Evolutionary conservation across 1,140 invertebrate species (phyloP).

Genomic region (Conus betulinus): DNA sequence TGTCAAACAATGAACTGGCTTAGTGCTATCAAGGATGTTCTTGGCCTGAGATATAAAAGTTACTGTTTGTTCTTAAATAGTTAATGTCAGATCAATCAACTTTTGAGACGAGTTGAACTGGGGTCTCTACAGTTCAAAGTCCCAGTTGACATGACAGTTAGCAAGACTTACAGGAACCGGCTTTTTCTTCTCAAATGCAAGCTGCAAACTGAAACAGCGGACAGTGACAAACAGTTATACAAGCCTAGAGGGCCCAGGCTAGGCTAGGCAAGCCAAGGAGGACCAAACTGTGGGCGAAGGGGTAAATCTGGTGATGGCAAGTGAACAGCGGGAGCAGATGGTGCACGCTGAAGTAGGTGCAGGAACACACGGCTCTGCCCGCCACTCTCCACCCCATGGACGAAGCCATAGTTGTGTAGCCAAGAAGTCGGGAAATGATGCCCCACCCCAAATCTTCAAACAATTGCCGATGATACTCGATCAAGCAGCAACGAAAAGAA

Average conservation of each 20-base stretch:
- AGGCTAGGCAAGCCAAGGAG: slow-evolving; percentile 20
- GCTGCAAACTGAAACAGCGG: slow-evolving; percentile 36
- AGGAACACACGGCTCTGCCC: neutral
- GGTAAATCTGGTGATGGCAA: slow-evolving; percentile 30
- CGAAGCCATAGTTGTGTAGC: neutral
- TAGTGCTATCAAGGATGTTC: neutral
- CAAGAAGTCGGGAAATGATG: neutral
- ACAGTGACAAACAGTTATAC: slow-evolving; percentile 30
- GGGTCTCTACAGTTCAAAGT: slow-evolving; percentile 26
- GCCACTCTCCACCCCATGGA: slow-evolving; percentile 23
- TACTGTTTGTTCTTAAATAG: neutral
- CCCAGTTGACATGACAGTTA: slow-evolving; percentile 21
- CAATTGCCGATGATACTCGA: neutral
- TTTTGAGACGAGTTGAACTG: slow-evolving; percentile 37
- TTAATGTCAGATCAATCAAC: neutral
- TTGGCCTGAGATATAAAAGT: neutral
- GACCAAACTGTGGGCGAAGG: neutral
- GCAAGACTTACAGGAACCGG: slow-evolving; percentile 30
- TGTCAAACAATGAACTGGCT: neutral
- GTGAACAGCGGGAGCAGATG: slow-evolving; percentile 21
- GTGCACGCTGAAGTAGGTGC: slow-evolving; percentile 22
- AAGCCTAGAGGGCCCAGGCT: slow-evolving; percentile 24
- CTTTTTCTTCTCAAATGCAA: neutral
- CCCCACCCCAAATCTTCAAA: slow-evolving; percentile 18
- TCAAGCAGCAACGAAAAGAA: slow-evolving; percentile 31